Conservation (phyloP, 2,797 vertebrate species). For the Sebastes hubbsi region DNA sequence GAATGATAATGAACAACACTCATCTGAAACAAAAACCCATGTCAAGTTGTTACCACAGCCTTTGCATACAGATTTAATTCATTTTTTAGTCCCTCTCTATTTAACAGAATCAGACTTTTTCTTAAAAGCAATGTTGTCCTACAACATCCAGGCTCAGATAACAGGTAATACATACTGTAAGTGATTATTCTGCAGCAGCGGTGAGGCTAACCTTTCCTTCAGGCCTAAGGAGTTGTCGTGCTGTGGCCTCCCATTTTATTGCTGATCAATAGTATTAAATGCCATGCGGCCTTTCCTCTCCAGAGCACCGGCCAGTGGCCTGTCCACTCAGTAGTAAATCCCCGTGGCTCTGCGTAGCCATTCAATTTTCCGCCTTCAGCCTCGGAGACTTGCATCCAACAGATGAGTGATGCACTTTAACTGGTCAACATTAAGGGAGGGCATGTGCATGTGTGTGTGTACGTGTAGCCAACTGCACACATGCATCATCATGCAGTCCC, state of each 20-base stretch:
- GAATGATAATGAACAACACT: neutral
- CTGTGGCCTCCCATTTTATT: slow-evolving; percentile 62
- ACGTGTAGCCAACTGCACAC: neutral
- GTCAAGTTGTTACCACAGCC: neutral
- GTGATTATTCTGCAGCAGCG: slow-evolving; percentile 43
- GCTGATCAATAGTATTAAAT: slow-evolving; percentile 79
- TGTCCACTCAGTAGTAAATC: slow-evolving; percentile 68
- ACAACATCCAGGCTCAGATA: slow-evolving; percentile 9
- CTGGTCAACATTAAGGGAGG: slow-evolving; percentile 21
- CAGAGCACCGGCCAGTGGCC: slow-evolving; percentile 46
- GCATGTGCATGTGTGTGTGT: neutral
- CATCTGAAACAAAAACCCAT: neutral
- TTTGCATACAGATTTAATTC: neutral
- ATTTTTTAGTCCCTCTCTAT: neutral
- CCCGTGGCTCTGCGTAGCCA: slow-evolving; percentile 38
- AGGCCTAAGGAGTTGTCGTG: slow-evolving; percentile 39
- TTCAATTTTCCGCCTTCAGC: slow-evolving; percentile 70
- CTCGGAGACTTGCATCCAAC: slow-evolving; percentile 35
- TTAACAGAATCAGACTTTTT: neutral
- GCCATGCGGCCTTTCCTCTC: slow-evolving; percentile 57
- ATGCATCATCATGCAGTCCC: neutral
- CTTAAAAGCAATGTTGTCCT: neutral
- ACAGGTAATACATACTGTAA: slow-evolving; percentile 15
- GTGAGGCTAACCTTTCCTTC: slow-evolving; percentile 53
- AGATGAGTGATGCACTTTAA: slow-evolving; percentile 56